Percentiles rank a stretch among this genome's conserved stretches.
These are phyloP conservation scores for Peromyscus maniculatus DNA, from an alignment of 2,113 vertebrate species.

Conservation along the genomic window DNA sequence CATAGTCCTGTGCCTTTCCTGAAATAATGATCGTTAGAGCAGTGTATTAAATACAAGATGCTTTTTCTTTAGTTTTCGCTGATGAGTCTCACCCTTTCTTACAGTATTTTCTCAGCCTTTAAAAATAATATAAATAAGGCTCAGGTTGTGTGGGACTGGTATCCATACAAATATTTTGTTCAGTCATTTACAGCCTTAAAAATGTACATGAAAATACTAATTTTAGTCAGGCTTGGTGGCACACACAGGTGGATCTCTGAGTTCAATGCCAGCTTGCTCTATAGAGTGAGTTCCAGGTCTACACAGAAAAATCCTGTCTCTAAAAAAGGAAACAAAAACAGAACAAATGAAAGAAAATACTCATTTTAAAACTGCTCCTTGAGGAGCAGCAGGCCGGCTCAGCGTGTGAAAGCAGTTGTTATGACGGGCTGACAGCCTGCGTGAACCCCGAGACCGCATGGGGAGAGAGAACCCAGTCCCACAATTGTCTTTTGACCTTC, in stretches of 20 bases:
- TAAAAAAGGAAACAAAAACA: neutral
- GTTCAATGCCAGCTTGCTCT: neutral
- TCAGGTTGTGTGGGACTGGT: neutral
- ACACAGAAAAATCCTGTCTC: neutral
- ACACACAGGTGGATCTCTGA: neutral
- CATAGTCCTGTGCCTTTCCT: neutral
- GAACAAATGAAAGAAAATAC: neutral
- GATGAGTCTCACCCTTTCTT: neutral
- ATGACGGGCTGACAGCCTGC: too few relatives aligned
- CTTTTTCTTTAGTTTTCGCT: neutral
- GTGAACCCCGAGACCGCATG: neutral
- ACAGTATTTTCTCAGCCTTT: neutral
- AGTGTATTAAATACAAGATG: neutral
- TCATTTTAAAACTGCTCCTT: conserved; percentile 13
- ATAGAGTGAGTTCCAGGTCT: neutral
- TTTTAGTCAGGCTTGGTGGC: neutral
- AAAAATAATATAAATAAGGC: neutral
- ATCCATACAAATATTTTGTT: neutral
- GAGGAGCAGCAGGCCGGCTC: neutral
- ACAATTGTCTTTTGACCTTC: neutral
- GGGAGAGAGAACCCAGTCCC: neutral
- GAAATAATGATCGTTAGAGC: neutral
- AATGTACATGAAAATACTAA: neutral
- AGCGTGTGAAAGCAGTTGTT: neutral
- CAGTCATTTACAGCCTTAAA: neutral